Evolutionary conservation across 2,113 vertebrate genomes (phyloP).

Genomic region (Pantherophis guttatus): DNA sequence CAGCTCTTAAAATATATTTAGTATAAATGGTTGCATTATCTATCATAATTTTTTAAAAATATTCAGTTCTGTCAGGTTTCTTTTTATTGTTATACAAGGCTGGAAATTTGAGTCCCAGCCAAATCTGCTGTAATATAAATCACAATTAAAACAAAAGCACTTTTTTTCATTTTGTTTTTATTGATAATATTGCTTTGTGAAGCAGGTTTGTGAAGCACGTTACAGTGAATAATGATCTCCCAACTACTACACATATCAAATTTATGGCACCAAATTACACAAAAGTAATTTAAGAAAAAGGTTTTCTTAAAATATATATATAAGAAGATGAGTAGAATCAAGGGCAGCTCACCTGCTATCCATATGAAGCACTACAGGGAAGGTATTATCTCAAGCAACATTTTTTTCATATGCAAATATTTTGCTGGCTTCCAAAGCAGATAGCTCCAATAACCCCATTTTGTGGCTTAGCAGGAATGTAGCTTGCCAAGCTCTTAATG

Average conservation of each 20-base stretch:
- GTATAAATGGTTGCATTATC: conserved; percentile 3
- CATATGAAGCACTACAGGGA: neutral
- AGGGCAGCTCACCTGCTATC: neutral
- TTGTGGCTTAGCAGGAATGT: conserved; percentile 2
- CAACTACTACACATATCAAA: neutral
- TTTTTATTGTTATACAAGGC: neutral
- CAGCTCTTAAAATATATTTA: neutral
- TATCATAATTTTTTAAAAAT: conserved; percentile 9
- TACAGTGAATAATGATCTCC: conserved; percentile 8
- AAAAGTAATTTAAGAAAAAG: neutral
- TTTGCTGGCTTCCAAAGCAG: conserved; percentile 5
- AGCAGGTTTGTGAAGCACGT: neutral
- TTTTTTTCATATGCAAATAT: conserved; percentile 4
- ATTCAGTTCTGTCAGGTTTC: conserved; percentile 3
- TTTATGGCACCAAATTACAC: neutral
- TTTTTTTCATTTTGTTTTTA: neutral
- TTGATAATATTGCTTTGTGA: conserved; percentile 12
- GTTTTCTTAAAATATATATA: neutral
- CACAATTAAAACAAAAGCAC: neutral
- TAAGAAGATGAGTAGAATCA: neutral
- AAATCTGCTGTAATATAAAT: neutral
- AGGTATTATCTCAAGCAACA: neutral
- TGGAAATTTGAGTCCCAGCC: neutral
- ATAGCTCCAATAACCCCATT: conserved; percentile 4
- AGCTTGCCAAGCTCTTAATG: conserved; percentile 20